These are phyloP conservation scores for Musca vetustissima DNA, from an alignment of 1,140 invertebrate genomes.

Conservation along the genomic window DNA sequence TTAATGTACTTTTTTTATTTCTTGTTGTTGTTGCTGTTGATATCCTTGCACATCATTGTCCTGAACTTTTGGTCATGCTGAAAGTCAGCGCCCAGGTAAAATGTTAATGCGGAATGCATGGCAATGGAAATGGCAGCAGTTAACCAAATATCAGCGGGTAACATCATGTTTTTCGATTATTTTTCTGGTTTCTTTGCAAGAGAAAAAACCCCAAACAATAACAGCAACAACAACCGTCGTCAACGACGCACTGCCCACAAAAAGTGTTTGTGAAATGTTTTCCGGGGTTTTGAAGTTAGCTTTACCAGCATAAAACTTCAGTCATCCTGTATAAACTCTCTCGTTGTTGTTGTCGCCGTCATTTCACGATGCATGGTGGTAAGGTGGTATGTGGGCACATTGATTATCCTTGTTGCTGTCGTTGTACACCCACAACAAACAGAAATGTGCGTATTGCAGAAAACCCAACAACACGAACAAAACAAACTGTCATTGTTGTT, in stretches of 20 bases:
- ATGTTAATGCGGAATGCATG: slow-evolving; percentile 31
- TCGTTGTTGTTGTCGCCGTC: neutral
- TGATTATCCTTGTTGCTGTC: too few relatives aligned
- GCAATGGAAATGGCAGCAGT: slow-evolving; percentile 28
- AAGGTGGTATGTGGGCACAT: too few relatives aligned
- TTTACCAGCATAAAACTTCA: neutral
- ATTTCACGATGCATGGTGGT: neutral
- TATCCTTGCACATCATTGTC: too few relatives aligned
- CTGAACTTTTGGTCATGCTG: too few relatives aligned
- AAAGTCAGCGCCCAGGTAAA: slow-evolving; percentile 12
- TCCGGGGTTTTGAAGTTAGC: slow-evolving; percentile 21
- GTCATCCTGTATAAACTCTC: too few relatives aligned
- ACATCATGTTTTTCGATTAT: slow-evolving; percentile 24
- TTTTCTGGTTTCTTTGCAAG: slow-evolving; percentile 12
- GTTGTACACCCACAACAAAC: slow-evolving; percentile 3
- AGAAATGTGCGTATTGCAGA: slow-evolving; percentile 13
- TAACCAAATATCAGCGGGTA: slow-evolving; percentile 22
- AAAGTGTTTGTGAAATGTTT: slow-evolving; percentile 29
- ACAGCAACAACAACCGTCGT: neutral
- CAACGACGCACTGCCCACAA: slow-evolving; percentile 18
- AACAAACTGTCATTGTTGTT: slow-evolving; percentile 37
- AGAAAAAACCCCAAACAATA: too few relatives aligned
- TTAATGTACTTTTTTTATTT: too few relatives aligned
- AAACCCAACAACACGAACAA: slow-evolving; percentile 3
- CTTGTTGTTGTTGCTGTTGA: too few relatives aligned